Base-by-base conservation (phyloP, 1,140 invertebrate genomes). In the Drosophila willistoni region DNA sequence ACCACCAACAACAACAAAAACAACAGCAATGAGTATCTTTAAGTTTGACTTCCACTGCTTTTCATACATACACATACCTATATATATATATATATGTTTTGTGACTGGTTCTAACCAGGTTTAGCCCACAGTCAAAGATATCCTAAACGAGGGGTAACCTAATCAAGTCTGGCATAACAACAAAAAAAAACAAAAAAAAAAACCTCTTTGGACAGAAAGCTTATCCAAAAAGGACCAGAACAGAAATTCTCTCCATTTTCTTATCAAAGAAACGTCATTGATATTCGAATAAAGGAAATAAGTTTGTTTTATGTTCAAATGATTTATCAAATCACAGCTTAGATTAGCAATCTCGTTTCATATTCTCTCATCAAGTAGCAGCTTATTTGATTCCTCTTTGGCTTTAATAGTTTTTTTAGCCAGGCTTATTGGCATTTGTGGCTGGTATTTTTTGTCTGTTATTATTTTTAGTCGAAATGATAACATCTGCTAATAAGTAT, bases 401-500 rank as follows among this genome's bases (percentile, higher is more conserved):
- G 36, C 3, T 13, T 17, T 17, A 9, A 22, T 51, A 51, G 44
- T 51, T 51, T 51, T 51, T 51, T 51, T 22, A 22, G 7, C 44
- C 44, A 2, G 44, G 44, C 44, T 56, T 64, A 60, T 59, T 60
- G 55, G 13, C 60, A 54, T 73, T 22, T 57, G 54, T 67, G 54
- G 5, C 29, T 44, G 29, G 41, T 39, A 59, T 70, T 25, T 61
- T 76, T 29, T 13, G 47, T 33, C 62, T 36, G 61, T 68, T 78
- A 71, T 73, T 79, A 80, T 76, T 72, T 76, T 81, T 68, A 68
- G 76, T 66, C 34, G 64, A n/a, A 61, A 56, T 57, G 81, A 84
- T 84, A 77, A 71, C 63, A 84, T 84, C 81, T 67, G 77, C 69
- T 80, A 80, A 77, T 84, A 79, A 54, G 29, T 60, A n/a, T 59